Conservation (phyloP, 1,140 invertebrate species). For the Monomorium pharaonis region DNA sequence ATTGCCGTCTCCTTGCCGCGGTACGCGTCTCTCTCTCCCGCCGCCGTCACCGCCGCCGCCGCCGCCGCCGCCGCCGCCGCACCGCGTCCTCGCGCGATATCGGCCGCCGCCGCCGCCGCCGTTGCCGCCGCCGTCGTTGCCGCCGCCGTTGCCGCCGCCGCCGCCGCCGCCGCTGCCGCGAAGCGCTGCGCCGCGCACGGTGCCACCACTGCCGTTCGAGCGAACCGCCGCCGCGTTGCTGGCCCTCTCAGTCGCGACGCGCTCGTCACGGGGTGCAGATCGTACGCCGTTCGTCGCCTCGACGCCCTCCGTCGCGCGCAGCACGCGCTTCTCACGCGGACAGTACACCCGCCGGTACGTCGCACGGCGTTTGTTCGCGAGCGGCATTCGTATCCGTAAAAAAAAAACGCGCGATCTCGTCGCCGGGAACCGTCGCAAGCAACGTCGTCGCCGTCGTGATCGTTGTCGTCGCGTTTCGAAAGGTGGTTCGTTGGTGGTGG, state of each 20-base stretch:
- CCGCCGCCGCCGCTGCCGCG: slow-evolving; percentile 28
- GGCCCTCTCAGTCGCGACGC: slow-evolving; percentile 84
- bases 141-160: background rate
- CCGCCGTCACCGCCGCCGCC: background rate
- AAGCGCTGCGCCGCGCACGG: slow-evolving; percentile 64
- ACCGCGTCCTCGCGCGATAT: slow-evolving; percentile 5
- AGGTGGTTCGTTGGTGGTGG: slow-evolving; percentile 42
- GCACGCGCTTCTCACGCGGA: slow-evolving; percentile 51
- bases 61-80: background rate
- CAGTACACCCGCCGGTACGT: slow-evolving; percentile 29
- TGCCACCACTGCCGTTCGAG: slow-evolving; percentile 64
- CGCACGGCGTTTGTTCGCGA: slow-evolving; percentile 22
- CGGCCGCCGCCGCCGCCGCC: background rate
- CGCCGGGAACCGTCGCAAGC: background rate
- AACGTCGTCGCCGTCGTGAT: slow-evolving; percentile 22
- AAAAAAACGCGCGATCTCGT: background rate
- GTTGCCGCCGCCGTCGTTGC: background rate
- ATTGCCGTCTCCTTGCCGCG: slow-evolving; percentile 59
- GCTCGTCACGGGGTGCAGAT: slow-evolving; percentile 84
- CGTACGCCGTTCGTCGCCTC: slow-evolving; percentile 73
- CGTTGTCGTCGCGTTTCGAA: slow-evolving; percentile 36
- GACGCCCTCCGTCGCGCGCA: slow-evolving; percentile 64
- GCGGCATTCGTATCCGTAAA: slow-evolving; percentile 21
- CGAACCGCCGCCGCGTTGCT: slow-evolving; percentile 65
- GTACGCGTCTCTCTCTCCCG: background rate